These are phyloP conservation scores for Hylomyscus alleni DNA, from an alignment of 2,797 vertebrate species.

Conservation along the genomic window DNA sequence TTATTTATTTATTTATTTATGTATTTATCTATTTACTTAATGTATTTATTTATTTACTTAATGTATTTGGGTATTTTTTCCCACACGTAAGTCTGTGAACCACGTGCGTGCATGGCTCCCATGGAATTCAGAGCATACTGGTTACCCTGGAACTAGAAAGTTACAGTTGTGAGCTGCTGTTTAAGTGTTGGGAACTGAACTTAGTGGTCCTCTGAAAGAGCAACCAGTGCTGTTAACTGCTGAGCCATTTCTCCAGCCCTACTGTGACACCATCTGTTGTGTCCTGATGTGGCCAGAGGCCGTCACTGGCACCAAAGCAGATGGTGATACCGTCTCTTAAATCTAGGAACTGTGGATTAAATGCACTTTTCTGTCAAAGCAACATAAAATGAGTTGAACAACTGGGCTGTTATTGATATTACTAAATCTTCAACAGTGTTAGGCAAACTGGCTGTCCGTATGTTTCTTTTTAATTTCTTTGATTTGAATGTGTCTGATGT, in stretches of 20 bases:
- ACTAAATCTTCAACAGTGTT: background rate
- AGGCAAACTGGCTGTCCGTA: background rate
- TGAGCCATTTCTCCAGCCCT: background rate
- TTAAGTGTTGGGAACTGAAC: background rate
- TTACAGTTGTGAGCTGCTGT: background rate
- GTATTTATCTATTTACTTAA: background rate
- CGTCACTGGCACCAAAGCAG: background rate
- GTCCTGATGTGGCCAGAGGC: background rate
- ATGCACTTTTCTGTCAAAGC: background rate
- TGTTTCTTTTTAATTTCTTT: background rate
- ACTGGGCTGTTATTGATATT: background rate
- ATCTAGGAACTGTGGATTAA: background rate
- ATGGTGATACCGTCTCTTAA: background rate
- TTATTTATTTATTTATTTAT: no score
- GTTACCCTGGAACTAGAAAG: background rate
- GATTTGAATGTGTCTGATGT: background rate
- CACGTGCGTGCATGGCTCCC: background rate
- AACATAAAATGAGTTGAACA: background rate
- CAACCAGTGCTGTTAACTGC: background rate
- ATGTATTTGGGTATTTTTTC: background rate
- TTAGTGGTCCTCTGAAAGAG: background rate
- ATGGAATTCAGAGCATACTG: background rate
- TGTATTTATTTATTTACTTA: background rate
- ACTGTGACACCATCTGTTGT: no score
- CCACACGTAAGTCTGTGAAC: background rate